A percentile compares a stretch with the other conserved stretches of the same genome.
These are phyloP conservation scores for Sebastes itinus DNA, from an alignment of 2,797 vertebrate species.

Conservation along the genomic window DNA sequence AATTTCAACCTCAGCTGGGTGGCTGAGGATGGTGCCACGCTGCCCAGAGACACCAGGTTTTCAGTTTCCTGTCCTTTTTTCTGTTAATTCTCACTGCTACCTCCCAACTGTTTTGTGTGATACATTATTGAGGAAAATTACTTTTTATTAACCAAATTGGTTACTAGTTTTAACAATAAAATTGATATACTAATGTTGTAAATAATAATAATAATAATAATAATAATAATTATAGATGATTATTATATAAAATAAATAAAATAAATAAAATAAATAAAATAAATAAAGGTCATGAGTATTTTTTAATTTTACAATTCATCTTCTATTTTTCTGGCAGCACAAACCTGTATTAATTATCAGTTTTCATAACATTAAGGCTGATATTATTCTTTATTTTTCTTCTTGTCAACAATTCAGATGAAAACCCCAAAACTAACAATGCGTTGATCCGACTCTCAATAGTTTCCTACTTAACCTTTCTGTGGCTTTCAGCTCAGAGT, in stretches of 20 bases:
- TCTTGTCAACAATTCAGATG: background rate
- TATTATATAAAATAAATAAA: too few species aligned
- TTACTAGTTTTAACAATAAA: background rate
- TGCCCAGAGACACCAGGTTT: conserved; percentile 36
- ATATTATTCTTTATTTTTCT: background rate
- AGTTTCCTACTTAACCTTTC: background rate
- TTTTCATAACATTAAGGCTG: background rate
- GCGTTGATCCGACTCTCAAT: background rate
- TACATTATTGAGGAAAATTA: background rate
- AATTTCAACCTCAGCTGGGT: conserved; percentile 41
- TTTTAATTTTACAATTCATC: background rate
- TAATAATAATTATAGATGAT: too few species aligned
- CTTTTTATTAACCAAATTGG: background rate
- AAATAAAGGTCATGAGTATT: background rate
- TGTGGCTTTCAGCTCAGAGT: background rate
- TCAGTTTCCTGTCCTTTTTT: background rate
- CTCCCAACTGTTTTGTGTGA: background rate
- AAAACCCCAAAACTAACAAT: background rate
- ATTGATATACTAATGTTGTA: background rate
- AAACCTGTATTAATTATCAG: background rate
- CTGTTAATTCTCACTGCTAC: background rate
- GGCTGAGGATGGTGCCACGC: background rate
- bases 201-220: background rate
- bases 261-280: too few species aligned
- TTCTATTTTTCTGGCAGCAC: background rate